Evolutionary conservation across 2,113 vertebrate species (phyloP).

Genomic region (Rynchops niger): DNA sequence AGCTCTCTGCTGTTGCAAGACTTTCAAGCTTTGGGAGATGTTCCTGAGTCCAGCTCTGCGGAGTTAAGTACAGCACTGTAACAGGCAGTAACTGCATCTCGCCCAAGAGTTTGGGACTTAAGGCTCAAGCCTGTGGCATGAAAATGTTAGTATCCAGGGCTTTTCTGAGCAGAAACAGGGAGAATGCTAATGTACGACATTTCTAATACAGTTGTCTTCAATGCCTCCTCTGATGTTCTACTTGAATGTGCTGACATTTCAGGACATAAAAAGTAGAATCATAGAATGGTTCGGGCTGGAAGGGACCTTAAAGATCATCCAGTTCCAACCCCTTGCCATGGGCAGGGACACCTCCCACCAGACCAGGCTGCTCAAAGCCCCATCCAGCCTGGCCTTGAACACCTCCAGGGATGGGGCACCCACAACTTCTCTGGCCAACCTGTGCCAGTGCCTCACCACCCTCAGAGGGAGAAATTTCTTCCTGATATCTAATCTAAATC

Average conservation of each 20-base stretch:
- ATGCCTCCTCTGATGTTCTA: background rate
- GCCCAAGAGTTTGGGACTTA: background rate
- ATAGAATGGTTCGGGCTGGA: too few relatives aligned
- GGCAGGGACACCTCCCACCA: too few relatives aligned
- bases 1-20: conserved; percentile 15
- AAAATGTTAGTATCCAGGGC: background rate
- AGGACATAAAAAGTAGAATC: background rate
- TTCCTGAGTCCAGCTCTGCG: background rate
- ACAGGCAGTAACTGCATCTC: background rate
- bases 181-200: background rate
- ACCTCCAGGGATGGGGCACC: too few relatives aligned
- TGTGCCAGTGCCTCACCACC: too few relatives aligned
- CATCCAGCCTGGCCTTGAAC: too few relatives aligned
- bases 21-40: conserved; percentile 8
- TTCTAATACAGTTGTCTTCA: background rate
- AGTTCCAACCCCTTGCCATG: too few relatives aligned
- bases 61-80: background rate
- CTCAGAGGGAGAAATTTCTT: too few relatives aligned
- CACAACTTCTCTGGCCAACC: too few relatives aligned
- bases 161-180: background rate
- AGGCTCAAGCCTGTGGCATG: background rate
- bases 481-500: too few relatives aligned
- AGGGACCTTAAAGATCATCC: too few relatives aligned
- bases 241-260: background rate
- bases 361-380: too few relatives aligned